Evolutionary conservation across 2,888 invertebrate species (phyloP).

Genomic region (Heliconius sara): DNA sequence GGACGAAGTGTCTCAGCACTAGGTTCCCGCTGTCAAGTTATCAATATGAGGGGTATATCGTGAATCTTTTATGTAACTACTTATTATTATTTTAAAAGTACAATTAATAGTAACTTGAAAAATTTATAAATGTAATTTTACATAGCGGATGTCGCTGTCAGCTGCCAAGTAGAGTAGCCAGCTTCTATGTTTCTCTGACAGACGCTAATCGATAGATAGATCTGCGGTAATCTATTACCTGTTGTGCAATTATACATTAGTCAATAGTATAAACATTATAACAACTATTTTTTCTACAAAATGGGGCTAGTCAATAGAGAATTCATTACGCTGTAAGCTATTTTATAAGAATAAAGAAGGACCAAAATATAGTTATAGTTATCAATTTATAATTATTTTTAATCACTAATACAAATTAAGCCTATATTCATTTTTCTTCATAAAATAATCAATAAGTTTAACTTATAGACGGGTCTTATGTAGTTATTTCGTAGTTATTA

Average conservation of each 20-base stretch:
- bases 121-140: neutral
- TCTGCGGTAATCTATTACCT: neutral
- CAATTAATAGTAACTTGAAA: neutral
- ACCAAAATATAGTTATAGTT: no score
- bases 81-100: neutral
- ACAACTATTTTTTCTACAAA: no score
- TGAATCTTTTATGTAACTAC: neutral
- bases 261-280: neutral
- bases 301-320: no score
- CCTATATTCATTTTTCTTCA: no score
- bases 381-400: no score
- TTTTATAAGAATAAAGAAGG: no score
- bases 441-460: no score
- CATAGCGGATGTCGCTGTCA: constrained; percentile 21
- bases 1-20: neutral
- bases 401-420: no score
- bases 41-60: neutral
- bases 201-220: constrained; percentile 2
- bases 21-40: neutral
- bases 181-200: neutral
- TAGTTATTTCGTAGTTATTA: no score
- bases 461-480: no score
- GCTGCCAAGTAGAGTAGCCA: neutral
- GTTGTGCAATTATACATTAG: neutral
- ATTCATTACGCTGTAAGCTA: no score